phyloP scores from a whole-genome alignment of 2,888 invertebrate species.

The Harmothoe impar region DNA sequence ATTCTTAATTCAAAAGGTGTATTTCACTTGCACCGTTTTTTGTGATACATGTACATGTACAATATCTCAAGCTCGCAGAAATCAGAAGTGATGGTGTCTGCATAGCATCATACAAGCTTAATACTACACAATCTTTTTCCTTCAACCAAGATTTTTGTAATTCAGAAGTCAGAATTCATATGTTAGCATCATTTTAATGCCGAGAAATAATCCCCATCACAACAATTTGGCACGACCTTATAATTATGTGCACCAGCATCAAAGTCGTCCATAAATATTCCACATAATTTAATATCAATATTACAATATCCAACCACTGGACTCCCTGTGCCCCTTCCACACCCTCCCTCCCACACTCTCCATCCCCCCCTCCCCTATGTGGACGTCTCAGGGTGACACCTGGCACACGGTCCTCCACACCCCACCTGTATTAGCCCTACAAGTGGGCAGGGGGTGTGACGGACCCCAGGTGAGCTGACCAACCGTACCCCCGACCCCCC shows the following conservation, averaged over 20 bases:
- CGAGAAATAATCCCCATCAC: too few species aligned
- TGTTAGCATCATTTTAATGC: too few species aligned
- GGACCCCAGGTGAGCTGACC: constrained; percentile 29
- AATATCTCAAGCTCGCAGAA: too few species aligned
- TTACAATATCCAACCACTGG: background rate
- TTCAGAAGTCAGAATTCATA: too few species aligned
- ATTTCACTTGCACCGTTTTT: too few species aligned
- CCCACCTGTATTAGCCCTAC: constrained; percentile 20
- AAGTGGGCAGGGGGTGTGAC: constrained; percentile 22
- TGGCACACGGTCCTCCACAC: background rate
- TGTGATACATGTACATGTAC: too few species aligned
- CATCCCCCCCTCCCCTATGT: background rate
- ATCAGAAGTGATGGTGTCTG: too few species aligned
- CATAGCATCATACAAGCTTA: too few species aligned
- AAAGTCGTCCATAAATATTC: background rate
- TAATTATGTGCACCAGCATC: background rate
- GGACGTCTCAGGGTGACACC: constrained; percentile 16
- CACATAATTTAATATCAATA: background rate
- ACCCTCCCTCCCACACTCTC: background rate
- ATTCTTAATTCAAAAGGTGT: too few species aligned
- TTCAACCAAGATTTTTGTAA: too few species aligned
- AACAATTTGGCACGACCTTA: too few species aligned
- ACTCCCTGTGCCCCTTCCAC: background rate
- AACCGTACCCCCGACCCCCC: background rate
- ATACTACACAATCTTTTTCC: too few species aligned